Percentiles rank a stretch among this genome's conserved stretches.
Conservation (phyloP, 2,797 vertebrate species). For the Microctenopoma lineatum region DNA sequence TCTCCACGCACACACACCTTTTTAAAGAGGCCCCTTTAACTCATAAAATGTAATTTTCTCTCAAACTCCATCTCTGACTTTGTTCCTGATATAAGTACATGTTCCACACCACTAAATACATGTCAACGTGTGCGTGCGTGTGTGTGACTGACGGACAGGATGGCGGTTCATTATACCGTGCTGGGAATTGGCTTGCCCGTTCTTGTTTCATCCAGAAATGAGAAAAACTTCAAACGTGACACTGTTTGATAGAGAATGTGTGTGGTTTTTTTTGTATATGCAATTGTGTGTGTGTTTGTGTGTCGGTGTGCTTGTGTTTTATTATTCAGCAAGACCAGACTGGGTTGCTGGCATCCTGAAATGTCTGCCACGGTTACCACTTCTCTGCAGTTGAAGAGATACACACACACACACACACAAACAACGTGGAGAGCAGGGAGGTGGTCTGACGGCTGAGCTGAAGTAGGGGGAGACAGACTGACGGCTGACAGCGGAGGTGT, state of each 20-base stretch:
- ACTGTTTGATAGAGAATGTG: constrained; percentile 59
- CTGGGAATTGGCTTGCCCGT: constrained; percentile 68
- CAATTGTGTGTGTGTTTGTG: not conserved
- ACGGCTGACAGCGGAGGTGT: constrained; percentile 27
- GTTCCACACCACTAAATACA: constrained; percentile 70
- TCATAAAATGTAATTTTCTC: constrained; percentile 67
- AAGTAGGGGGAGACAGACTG: constrained; percentile 5
- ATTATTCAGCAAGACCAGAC: constrained; percentile 44
- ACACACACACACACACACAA: constrained; percentile 10
- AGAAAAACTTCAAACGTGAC: constrained; percentile 78
- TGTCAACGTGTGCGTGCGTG: constrained; percentile 26
- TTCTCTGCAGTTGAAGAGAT: constrained; percentile 13
- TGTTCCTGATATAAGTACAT: constrained; percentile 64
- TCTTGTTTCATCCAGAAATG: constrained; percentile 76
- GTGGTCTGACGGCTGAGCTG: constrained; percentile 25
- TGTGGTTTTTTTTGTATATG: constrained; percentile 3
- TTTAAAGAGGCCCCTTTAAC: constrained; percentile 52
- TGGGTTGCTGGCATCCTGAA: constrained; percentile 30
- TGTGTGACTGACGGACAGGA: constrained; percentile 51
- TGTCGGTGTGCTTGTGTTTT: constrained; percentile 17
- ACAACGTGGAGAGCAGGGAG: constrained; percentile 8
- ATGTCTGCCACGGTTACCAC: constrained; percentile 20
- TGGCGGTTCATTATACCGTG: constrained; percentile 71
- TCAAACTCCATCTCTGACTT: constrained; percentile 30
- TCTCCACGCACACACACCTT: constrained; percentile 21